phyloP scores from a whole-genome alignment of 1,140 invertebrate species.

The Cherax quadricarinatus region DNA sequence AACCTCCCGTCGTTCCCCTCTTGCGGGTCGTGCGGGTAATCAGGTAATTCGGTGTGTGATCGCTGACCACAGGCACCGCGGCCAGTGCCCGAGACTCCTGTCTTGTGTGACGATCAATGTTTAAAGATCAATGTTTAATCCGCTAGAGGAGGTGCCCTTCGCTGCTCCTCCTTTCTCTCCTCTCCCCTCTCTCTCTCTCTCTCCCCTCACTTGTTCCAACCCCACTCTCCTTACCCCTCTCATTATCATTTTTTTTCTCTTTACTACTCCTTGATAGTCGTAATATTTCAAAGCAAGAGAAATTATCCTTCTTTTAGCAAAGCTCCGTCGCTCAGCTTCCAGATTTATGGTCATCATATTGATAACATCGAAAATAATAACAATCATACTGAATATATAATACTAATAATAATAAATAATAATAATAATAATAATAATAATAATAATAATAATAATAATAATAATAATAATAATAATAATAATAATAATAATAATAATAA shows the following conservation, averaged over 20 bases:
- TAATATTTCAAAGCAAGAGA: too few relatives aligned
- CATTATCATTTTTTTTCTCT: slow-evolving; percentile 1
- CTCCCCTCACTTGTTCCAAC: neutral
- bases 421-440: too few relatives aligned
- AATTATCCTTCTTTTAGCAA: too few relatives aligned
- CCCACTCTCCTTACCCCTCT: neutral
- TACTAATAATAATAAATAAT: too few relatives aligned
- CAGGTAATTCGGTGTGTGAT: neutral
- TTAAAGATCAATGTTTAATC: slow-evolving; percentile 19
- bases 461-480: too few relatives aligned
- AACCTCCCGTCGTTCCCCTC: neutral
- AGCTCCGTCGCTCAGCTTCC: too few relatives aligned
- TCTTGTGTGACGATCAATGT: neutral
- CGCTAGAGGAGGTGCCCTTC: neutral
- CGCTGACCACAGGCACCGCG: neutral
- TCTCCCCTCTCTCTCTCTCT: neutral
- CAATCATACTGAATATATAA: too few relatives aligned
- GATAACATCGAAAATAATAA: too few relatives aligned
- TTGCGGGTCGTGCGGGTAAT: neutral
- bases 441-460: too few relatives aligned
- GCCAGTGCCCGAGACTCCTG: too few relatives aligned
- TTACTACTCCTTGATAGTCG: neutral
- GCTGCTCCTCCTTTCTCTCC: neutral
- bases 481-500: too few relatives aligned
- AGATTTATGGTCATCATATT: too few relatives aligned